Percentiles rank a stretch among this genome's conserved stretches.
phyloP scores from a whole-genome alignment of 2,888 invertebrate genomes.

The Mongoloraphidia duomilia region DNA sequence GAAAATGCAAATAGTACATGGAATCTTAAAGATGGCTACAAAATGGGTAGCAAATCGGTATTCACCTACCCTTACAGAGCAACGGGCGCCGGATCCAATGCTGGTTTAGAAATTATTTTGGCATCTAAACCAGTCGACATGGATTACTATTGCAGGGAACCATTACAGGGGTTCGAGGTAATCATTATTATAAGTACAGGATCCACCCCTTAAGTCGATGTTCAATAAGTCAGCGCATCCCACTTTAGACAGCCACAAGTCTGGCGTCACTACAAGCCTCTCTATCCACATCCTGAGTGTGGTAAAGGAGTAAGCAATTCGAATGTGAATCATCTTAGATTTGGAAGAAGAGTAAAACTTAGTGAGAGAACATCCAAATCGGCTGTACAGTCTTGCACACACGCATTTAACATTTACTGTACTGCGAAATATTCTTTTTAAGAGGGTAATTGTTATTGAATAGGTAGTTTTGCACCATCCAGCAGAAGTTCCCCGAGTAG shows the following conservation, averaged over 20 bases:
- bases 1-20: constrained; percentile 2
- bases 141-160: constrained; percentile 18
- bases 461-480: constrained; percentile 23
- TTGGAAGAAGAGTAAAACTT: background rate
- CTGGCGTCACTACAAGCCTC: too few relatives aligned
- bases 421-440: background rate
- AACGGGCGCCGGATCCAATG: background rate
- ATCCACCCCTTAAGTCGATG: background rate
- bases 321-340: too few relatives aligned
- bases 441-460: background rate
- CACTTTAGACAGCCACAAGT: too few relatives aligned
- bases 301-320: too few relatives aligned
- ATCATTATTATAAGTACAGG: background rate
- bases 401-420: too few relatives aligned
- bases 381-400: too few relatives aligned
- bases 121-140: constrained; percentile 1
- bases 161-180: constrained; percentile 19
- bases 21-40: constrained; percentile 9
- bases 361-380: background rate
- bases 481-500: constrained; percentile 19
- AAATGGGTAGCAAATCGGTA: background rate
- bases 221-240: too few relatives aligned
- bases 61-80: background rate
- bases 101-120: constrained; percentile 10
- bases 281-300: too few relatives aligned